Evolutionary conservation across 2,888 invertebrate species (phyloP).

Genomic region (Lottia gigantea): DNA sequence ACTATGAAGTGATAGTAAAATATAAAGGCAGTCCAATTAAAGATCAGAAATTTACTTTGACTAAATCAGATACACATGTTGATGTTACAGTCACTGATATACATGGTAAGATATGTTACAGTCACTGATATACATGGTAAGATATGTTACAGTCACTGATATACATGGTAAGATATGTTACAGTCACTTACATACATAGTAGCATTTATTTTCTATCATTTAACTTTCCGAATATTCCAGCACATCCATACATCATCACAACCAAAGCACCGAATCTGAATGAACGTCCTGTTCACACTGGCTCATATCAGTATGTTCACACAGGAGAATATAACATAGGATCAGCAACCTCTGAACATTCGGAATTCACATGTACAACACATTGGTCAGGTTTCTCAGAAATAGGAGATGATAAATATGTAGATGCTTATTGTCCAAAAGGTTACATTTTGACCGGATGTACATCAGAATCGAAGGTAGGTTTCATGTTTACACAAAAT

Average conservation of each 20-base stretch:
- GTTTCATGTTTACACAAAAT: background rate
- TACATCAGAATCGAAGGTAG: slow-evolving; percentile 22
- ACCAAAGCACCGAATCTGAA: slow-evolving; percentile 11
- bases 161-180: no score
- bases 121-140: no score
- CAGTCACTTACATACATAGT: no score
- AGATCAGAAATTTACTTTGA: slow-evolving; percentile 23
- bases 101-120: slow-evolving; percentile 18
- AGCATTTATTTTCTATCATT: background rate
- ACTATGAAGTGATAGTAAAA: slow-evolving; percentile 37
- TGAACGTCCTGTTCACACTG: slow-evolving; percentile 5
- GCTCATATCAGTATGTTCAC: slow-evolving; percentile 10
- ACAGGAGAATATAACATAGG: slow-evolving; percentile 13
- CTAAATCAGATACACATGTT: slow-evolving; percentile 21
- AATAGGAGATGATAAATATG: slow-evolving; percentile 26
- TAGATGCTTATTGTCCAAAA: slow-evolving; percentile 21
- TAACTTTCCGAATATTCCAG: background rate
- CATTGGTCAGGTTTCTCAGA: slow-evolving; percentile 24
- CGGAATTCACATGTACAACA: slow-evolving; percentile 23
- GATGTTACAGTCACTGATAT: slow-evolving; percentile 27
- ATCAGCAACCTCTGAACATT: slow-evolving; percentile 7
- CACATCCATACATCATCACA: background rate
- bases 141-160: no score
- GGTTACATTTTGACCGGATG: slow-evolving; percentile 32
- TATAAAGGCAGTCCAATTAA: slow-evolving; percentile 28